Evolutionary conservation across 2,113 vertebrate genomes (phyloP).

Genomic region (Elachura formosa): DNA sequence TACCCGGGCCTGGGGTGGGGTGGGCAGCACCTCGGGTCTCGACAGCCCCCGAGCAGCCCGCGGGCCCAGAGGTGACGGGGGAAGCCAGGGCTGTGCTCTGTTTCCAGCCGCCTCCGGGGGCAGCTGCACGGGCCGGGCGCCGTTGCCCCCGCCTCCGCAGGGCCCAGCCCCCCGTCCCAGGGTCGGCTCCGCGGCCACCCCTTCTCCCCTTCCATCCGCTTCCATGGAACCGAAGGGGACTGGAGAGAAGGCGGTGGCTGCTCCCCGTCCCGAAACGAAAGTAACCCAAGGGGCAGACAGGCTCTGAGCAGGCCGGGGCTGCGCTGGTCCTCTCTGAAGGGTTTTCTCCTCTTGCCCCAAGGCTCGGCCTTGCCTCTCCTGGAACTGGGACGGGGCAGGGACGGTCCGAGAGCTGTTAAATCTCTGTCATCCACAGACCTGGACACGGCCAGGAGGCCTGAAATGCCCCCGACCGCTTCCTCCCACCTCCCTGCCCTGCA

Average conservation of each 20-base stretch:
- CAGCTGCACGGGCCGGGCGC: not conserved
- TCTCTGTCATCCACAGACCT: not conserved
- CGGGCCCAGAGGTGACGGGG: not conserved
- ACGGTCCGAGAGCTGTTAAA: not conserved
- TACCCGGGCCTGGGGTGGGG: not conserved
- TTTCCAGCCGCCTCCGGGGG: not conserved
- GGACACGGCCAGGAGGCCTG: not conserved
- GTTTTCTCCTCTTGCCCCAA: accelerated
- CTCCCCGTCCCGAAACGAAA: not conserved
- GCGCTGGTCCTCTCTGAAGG: too few relatives aligned
- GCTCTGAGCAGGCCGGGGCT: not conserved
- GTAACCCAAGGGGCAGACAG: too few relatives aligned
- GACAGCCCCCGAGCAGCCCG: not conserved
- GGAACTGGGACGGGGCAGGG: not conserved
- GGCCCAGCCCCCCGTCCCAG: not conserved
- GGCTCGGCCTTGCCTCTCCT: not conserved
- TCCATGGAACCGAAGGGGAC: not conserved
- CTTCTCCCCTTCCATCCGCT: not conserved
- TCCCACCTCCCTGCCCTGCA: not conserved
- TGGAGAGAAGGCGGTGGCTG: not conserved
- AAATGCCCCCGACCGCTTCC: not conserved
- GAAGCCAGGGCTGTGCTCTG: not conserved
- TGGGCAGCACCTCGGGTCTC: not conserved
- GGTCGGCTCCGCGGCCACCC: not conserved
- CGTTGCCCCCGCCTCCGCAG: not conserved